phyloP scores from a whole-genome alignment of 2,888 invertebrate genomes.

The Bruchidius siliquastri region DNA sequence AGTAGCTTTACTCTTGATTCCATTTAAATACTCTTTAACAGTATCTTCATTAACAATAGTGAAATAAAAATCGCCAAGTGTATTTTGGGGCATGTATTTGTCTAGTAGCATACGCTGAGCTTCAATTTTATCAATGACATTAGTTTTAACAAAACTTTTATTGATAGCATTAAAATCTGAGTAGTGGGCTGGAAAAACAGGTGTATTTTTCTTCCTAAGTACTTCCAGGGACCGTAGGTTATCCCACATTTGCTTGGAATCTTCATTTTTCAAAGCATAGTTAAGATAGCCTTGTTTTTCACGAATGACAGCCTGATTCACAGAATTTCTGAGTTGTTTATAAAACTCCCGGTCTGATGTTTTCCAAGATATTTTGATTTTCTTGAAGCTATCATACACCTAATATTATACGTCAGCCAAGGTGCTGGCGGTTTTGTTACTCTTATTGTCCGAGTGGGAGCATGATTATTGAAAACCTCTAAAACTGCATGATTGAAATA shows the following conservation, averaged over 20 bases:
- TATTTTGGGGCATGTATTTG: background rate
- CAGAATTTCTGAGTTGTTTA: background rate
- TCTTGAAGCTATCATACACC: background rate
- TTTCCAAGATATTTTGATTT: background rate
- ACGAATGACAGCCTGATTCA: background rate
- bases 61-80: background rate
- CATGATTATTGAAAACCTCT: background rate
- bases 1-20: conserved; percentile 2
- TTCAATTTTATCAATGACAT: background rate
- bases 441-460: background rate
- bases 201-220: no score
- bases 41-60: background rate
- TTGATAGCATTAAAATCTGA: no score
- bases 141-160: no score
- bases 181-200: no score
- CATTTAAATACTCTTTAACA: background rate
- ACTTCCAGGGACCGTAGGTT: no score
- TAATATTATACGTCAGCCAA: background rate
- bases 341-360: background rate
- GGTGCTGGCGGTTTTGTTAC: background rate
- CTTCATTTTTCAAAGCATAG: background rate
- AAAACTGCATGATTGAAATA: background rate
- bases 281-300: background rate
- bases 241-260: background rate
- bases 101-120: background rate